These are phyloP conservation scores for Girardinus metallicus DNA, from an alignment of 2,797 vertebrate species.

Conservation along the genomic window DNA sequence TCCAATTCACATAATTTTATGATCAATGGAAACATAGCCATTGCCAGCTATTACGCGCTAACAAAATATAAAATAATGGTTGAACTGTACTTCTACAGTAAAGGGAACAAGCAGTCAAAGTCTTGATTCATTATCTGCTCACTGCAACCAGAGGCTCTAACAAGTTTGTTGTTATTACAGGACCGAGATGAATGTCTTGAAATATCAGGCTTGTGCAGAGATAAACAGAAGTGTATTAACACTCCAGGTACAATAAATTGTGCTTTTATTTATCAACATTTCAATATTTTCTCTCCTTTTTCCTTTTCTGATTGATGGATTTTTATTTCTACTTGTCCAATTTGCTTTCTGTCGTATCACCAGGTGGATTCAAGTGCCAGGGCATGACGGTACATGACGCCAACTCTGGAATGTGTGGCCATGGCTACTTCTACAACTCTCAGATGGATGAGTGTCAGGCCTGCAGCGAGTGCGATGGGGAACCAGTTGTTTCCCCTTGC, in stretches of 20 bases:
- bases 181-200: slow-evolving; percentile 91
- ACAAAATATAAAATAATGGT: background rate
- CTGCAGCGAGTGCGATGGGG: slow-evolving; percentile 84
- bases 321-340: background rate
- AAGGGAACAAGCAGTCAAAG: background rate
- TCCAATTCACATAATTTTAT: no score
- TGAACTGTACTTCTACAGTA: background rate
- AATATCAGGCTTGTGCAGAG: slow-evolving; percentile 83
- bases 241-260: slow-evolving; percentile 81
- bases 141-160: background rate
- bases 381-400: slow-evolving; percentile 86
- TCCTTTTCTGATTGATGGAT: background rate
- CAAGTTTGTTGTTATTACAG: slow-evolving; percentile 65
- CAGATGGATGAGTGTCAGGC: slow-evolving; percentile 90
- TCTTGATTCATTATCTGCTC: background rate
- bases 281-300: background rate
- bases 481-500: slow-evolving; percentile 76
- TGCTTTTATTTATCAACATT: background rate
- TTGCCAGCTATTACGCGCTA: background rate
- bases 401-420: slow-evolving; percentile 82
- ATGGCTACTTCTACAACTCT: slow-evolving; percentile 86
- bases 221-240: slow-evolving; percentile 87
- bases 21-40: no score
- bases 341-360: slow-evolving; percentile 14
- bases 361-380: slow-evolving; percentile 91